phyloP scores from a whole-genome alignment of 2,113 vertebrate species.

The Macquaria australasica region DNA sequence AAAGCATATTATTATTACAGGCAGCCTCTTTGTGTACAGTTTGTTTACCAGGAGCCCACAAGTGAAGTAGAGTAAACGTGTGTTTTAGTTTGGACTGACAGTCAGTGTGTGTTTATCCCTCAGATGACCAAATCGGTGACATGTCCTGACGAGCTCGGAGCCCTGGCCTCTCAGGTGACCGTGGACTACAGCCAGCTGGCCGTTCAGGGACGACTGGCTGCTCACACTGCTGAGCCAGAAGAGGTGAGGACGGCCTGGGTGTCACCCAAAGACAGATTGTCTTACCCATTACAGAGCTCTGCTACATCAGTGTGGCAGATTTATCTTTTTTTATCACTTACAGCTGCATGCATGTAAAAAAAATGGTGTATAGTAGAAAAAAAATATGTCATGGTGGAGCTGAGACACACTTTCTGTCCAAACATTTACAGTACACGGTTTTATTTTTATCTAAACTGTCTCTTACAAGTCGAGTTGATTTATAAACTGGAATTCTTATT shows the following conservation, averaged over 20 bases:
- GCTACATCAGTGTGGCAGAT: background rate
- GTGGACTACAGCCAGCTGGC: slow-evolving; percentile 97
- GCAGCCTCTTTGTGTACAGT: background rate
- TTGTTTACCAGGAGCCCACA: background rate
- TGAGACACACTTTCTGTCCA: background rate
- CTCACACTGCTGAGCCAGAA: slow-evolving; percentile 96
- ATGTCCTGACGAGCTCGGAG: slow-evolving; percentile 96
- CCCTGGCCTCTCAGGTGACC: slow-evolving; percentile 97
- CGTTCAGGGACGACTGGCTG: slow-evolving; percentile 94
- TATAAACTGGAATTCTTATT: background rate
- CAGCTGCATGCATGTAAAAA: background rate
- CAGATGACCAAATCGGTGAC: slow-evolving; percentile 99
- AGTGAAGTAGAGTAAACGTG: background rate
- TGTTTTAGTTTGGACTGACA: background rate
- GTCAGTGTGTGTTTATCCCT: slow-evolving; percentile 29
- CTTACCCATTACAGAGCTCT: background rate
- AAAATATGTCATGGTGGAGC: background rate
- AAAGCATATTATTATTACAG: background rate
- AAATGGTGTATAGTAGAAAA: background rate
- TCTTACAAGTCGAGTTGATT: background rate
- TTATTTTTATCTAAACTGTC: background rate
- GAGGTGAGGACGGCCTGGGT: slow-evolving; percentile 86
- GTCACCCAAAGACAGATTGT: background rate
- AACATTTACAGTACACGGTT: background rate
- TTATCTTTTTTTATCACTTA: background rate